phyloP scores from a whole-genome alignment of 1,140 invertebrate species.

The Diorhabda sublineata region DNA sequence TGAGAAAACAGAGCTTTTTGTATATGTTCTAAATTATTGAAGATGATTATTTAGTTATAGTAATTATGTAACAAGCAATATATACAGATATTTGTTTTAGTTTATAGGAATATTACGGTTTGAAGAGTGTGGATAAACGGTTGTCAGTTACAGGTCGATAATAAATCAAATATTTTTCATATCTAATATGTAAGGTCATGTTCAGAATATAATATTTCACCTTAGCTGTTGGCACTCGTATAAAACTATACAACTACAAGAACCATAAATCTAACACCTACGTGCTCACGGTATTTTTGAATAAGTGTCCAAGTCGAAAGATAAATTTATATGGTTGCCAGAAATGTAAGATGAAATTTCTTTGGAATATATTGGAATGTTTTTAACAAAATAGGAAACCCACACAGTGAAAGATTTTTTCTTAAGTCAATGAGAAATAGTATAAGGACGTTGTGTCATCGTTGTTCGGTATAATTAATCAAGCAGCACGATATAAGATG shows the following conservation, averaged over 20 bases:
- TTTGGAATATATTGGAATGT: conserved; percentile 3
- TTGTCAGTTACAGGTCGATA: conserved; percentile 23
- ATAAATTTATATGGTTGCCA: conserved; percentile 15
- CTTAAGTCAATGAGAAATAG: too few relatives aligned
- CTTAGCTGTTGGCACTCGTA: conserved; percentile 35
- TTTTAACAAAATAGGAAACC: not conserved
- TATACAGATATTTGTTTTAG: not conserved
- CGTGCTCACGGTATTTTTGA: conserved; percentile 18
- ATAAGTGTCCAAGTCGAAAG: conserved; percentile 14
- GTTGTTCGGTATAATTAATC: too few relatives aligned
- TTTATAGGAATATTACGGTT: not conserved
- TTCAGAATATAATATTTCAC: conserved; percentile 39
- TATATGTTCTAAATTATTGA: too few relatives aligned
- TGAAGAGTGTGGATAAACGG: conserved; percentile 12
- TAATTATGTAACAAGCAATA: too few relatives aligned
- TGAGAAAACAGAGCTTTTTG: too few relatives aligned
- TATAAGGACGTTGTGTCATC: too few relatives aligned
- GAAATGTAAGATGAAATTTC: conserved; percentile 17
- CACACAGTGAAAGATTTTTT: not conserved
- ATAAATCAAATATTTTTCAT: conserved; percentile 34
- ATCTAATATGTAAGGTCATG: conserved; percentile 36
- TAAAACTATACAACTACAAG: conserved; percentile 28
- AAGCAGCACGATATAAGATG: too few relatives aligned
- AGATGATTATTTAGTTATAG: too few relatives aligned
- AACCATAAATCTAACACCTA: conserved; percentile 33